Conservation (phyloP, 2,888 invertebrate species). For the Drosophila anomalata region DNA sequence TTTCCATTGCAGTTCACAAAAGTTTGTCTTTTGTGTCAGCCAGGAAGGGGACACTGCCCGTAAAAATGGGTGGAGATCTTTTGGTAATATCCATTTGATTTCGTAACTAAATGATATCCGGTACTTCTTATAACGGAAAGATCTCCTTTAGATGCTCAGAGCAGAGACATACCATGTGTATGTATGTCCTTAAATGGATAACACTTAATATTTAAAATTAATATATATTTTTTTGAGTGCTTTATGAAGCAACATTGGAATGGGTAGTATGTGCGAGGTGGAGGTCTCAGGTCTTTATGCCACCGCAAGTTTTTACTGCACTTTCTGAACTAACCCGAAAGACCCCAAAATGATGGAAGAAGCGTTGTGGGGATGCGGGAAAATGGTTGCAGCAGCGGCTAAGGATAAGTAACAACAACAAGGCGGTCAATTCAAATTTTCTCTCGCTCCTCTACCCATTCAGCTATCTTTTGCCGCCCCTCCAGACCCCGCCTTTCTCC, state of each 20-base stretch:
- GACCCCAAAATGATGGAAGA: constrained; percentile 21
- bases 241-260: neutral
- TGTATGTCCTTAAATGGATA: no score
- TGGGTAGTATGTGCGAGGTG: constrained; percentile 42
- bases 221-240: constrained; percentile 8
- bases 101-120: neutral
- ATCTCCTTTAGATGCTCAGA: no score
- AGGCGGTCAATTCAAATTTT: constrained; percentile 49
- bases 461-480: constrained; percentile 4
- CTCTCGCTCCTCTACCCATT: constrained; percentile 4
- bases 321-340: constrained; percentile 66
- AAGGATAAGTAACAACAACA: constrained; percentile 50
- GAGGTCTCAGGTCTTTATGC: constrained; percentile 72
- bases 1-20: constrained; percentile 58
- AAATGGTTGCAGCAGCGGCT: constrained; percentile 25
- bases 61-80: constrained; percentile 7
- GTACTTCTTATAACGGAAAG: neutral
- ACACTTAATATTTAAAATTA: no score
- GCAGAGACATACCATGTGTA: no score
- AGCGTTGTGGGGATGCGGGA: constrained; percentile 1
- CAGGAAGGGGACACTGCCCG: constrained; percentile 26
- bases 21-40: constrained; percentile 67
- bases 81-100: neutral
- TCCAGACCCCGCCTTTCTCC: constrained; percentile 11
- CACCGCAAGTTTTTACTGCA: constrained; percentile 79